These are phyloP conservation scores for Girardinus metallicus DNA, from an alignment of 2,797 vertebrate genomes.

Conservation along the genomic window DNA sequence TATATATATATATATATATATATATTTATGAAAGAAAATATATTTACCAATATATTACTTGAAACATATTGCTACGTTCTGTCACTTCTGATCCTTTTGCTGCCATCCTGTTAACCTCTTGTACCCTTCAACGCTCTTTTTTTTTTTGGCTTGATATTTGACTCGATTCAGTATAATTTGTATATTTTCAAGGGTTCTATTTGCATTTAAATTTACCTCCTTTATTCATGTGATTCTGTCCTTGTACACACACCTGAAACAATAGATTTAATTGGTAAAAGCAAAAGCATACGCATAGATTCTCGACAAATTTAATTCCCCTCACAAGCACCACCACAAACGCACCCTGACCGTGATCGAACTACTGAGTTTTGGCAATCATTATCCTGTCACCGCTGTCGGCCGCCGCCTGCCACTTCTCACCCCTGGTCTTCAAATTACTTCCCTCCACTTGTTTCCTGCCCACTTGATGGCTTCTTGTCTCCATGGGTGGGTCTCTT, in stretches of 20 bases:
- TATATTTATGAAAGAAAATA: no score
- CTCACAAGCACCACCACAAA: neutral
- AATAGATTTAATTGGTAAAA: neutral
- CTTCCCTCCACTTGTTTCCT: conserved; percentile 48
- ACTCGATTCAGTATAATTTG: no score
- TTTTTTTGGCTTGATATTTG: no score
- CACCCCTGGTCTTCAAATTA: conserved; percentile 62
- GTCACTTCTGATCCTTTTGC: no score
- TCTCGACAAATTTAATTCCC: neutral
- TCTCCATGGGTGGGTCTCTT: conserved; percentile 66
- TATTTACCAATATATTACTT: no score
- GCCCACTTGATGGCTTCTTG: conserved; percentile 41
- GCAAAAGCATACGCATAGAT: neutral
- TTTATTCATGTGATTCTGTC: no score
- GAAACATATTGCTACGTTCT: no score
- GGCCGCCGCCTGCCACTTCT: conserved; percentile 32
- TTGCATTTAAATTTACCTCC: no score
- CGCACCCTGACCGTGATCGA: neutral
- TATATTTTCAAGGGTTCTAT: no score
- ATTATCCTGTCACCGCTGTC: conserved; percentile 11
- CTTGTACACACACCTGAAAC: neutral
- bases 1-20: no score
- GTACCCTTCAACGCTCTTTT: no score
- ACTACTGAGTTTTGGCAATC: neutral
- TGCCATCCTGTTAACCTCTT: no score